Evolutionary conservation across 2,888 invertebrate genomes (phyloP).

Genomic region (Tillus elongatus): DNA sequence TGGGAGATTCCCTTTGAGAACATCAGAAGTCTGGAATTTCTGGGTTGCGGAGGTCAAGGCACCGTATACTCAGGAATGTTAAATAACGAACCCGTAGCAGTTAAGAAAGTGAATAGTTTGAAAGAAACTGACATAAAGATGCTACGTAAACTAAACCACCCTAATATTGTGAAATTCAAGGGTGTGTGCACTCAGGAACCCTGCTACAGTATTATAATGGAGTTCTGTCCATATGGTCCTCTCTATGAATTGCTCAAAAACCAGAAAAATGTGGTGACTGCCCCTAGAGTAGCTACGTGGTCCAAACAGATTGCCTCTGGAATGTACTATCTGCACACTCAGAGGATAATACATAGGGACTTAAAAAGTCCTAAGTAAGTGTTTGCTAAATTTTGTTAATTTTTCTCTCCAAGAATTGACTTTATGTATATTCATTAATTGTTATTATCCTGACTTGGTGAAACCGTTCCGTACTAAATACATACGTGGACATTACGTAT

Average conservation of each 20-base stretch:
- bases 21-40: constrained; percentile 79
- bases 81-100: constrained; percentile 79
- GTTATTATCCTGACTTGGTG: too few species aligned
- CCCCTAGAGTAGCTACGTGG: constrained; percentile 84
- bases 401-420: not conserved
- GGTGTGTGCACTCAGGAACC: constrained; percentile 91
- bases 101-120: constrained; percentile 89
- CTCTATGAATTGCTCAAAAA: constrained; percentile 81
- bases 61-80: constrained; percentile 85
- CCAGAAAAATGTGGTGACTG: constrained; percentile 74
- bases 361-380: constrained; percentile 98
- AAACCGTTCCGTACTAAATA: too few species aligned
- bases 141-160: constrained; percentile 83
- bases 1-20: constrained; percentile 95
- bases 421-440: too few species aligned
- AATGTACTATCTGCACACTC: constrained; percentile 91
- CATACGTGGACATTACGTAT: too few species aligned
- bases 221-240: constrained; percentile 93
- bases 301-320: constrained; percentile 91
- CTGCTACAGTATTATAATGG: constrained; percentile 94
- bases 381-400: not conserved
- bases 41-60: constrained; percentile 94
- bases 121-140: constrained; percentile 91
- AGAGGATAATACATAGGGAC: constrained; percentile 97
- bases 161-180: constrained; percentile 86